Evolutionary conservation across 1,140 invertebrate species (phyloP), one percentile per base, ranked within the genome.

Genomic region (Dinoponera quadriceps): DNA sequence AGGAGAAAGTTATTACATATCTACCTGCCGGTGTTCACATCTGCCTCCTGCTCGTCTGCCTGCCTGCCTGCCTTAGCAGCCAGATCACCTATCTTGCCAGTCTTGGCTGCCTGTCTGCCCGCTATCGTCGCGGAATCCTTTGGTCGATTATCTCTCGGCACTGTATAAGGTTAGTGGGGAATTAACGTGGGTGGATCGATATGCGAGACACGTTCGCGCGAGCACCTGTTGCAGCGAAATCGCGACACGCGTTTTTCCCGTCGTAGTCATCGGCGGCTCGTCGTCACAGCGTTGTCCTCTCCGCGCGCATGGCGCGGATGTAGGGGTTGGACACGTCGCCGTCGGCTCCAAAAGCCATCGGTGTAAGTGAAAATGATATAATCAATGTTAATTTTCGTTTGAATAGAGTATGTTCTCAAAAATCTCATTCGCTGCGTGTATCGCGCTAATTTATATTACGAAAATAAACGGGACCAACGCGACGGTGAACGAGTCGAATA

Each of bases 1-100:
- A 80, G 65, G 75, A 80, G 75, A 80, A 80, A 80, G 75, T 80
- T 80, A 80, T 80, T 69, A 48, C 63, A 57, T 57, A 66, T 13
- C 54, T 80, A 80, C 14, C 75, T 57, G n/a, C 33, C 33, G 14
- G 51, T 71, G 33, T 57, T 27, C 49, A 66, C 16, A 20, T 78
- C 74, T 49, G 16, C 29, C 29, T 57, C 68, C 73, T 49, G 16
- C 48, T 22, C 29, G 62, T 33, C 49, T 54, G 20, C 22, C 65
- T 22, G 22, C 4, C 44, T 78, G 63, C 33, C 57, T 44, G 22
- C 22, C 20, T 38, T 55, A 22, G 22, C 27, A 66, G 62, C 20
- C 27, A 16, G 25, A 22, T 44, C 14, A 22, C 27, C 49, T 59
- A 27, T 44, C 59, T 62, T 27, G 72, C 27, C 49, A 29, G 44